phyloP scores from a whole-genome alignment of 2,797 vertebrate genomes.

The Xenentodon cancila region DNA sequence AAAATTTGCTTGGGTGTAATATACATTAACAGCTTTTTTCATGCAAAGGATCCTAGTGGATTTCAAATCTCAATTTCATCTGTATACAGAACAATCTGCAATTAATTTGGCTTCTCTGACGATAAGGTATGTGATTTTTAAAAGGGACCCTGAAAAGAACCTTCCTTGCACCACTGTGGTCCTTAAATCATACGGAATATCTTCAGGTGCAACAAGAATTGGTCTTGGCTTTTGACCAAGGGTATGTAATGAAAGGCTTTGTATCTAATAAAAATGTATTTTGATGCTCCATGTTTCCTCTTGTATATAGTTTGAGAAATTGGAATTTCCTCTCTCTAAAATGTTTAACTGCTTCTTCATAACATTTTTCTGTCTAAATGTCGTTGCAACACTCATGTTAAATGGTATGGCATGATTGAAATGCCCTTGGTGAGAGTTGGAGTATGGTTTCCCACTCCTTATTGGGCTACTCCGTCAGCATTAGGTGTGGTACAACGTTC shows the following conservation, averaged over 20 bases:
- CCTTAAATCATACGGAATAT: constrained; percentile 34
- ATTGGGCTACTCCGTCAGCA: too few species aligned
- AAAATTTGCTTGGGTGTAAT: constrained; percentile 20
- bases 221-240: constrained; percentile 33
- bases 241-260: constrained; percentile 41
- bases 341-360: constrained; percentile 11
- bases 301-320: constrained; percentile 7
- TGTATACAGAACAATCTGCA: not conserved
- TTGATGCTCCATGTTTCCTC: constrained; percentile 18
- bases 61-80: not conserved
- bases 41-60: constrained; percentile 19
- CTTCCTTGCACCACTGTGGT: constrained; percentile 19
- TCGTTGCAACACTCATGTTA: not conserved
- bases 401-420: too few species aligned
- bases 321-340: constrained; percentile 18
- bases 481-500: too few species aligned
- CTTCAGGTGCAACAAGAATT: constrained; percentile 29
- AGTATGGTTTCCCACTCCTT: too few species aligned
- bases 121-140: constrained; percentile 27
- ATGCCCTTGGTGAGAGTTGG: too few species aligned
- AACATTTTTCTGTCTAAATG: constrained; percentile 5
- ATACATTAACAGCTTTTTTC: constrained; percentile 29
- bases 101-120: not conserved
- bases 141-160: constrained; percentile 18
- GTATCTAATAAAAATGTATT: constrained; percentile 26